These are phyloP conservation scores for Sinonovacula constricta DNA, from an alignment of 1,140 invertebrate species.

Conservation along the genomic window DNA sequence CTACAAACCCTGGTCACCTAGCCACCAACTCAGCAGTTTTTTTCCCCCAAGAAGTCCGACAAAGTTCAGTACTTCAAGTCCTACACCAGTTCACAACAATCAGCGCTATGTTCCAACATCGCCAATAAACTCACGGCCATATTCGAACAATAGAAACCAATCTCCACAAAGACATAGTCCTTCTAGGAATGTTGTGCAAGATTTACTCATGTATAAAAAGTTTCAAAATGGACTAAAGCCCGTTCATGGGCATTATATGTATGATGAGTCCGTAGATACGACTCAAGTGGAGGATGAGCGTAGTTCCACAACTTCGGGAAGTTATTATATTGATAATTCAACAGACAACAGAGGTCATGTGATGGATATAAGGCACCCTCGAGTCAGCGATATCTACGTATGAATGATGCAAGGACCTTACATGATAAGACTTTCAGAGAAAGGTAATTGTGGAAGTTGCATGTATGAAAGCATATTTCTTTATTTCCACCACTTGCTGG, in stretches of 20 bases:
- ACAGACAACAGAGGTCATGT: background rate
- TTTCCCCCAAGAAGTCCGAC: conserved; percentile 33
- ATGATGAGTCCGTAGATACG: conserved; percentile 44
- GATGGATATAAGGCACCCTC: conserved; percentile 17
- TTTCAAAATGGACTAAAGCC: conserved; percentile 39
- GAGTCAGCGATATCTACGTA: conserved; percentile 42
- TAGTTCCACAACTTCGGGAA: conserved; percentile 31
- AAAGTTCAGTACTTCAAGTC: conserved; percentile 38
- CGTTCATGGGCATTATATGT: conserved; percentile 2
- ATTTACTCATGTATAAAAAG: conserved; percentile 52
- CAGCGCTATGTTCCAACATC: conserved; percentile 18
- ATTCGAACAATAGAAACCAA: conserved; percentile 11
- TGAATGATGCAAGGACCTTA: too few species aligned
- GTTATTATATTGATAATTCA: conserved; percentile 48
- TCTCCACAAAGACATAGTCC: conserved; percentile 27
- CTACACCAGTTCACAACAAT: conserved; percentile 33
- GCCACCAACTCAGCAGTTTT: conserved; percentile 6
- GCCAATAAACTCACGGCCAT: conserved; percentile 14
- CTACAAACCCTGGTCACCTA: conserved; percentile 37
- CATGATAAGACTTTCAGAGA: too few species aligned
- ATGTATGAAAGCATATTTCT: too few species aligned
- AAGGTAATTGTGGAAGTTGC: too few species aligned
- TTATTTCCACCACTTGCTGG: too few species aligned
- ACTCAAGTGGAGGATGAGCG: conserved; percentile 37
- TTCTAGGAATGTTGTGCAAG: conserved; percentile 43